Evolutionary conservation across 2,888 invertebrate genomes (phyloP), one percentile per base, ranked within the genome.

Genomic region (Malthinus flaveolus): DNA sequence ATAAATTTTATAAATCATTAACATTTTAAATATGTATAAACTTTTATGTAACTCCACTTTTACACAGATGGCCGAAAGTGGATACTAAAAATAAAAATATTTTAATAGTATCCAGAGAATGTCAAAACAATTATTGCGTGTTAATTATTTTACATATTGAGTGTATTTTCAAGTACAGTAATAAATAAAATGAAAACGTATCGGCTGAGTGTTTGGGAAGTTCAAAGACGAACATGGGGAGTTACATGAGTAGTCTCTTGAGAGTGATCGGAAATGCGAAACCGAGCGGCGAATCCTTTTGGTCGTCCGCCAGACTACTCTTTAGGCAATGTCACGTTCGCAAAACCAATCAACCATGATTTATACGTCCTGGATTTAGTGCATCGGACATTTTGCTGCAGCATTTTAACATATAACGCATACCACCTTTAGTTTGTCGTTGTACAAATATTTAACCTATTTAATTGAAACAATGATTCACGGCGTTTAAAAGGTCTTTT

Each of bases 251-350:
- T 65, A 64, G 61, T 66, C 66, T 65, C 66, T 36, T 49, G 65
- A 56, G 66, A 54, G 54, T 61, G 61, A 66, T 66, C 59, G 59
- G 55, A 61, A 59, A 62, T 57, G 61, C 57, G 61, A 61, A 61
- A 61, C 61, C 54, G 51, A 63, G 56, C 57, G 59, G 62, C 42
- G 62, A 61, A 65, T 59, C 64, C 66, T 62, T 63, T 67, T 62
- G 64, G 64, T 63, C 62, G 63, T 54, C 63, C 66, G 64, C 64
- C 63, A 61, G 64, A 54, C 56, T 62, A 62, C 66, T 65, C 68
- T 67, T 68, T 56, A 61, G 66, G 64, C 69, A 67, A 66, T 68
- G 69, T 67, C 68, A 66, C 67, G 70, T 71, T 68, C 61, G 59
- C 60, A 54, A 56, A 65, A 63, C 66, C 68, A 69, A 70, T 69